phyloP scores from a whole-genome alignment of 2,888 invertebrate species.

The Drosophila testacea region DNA sequence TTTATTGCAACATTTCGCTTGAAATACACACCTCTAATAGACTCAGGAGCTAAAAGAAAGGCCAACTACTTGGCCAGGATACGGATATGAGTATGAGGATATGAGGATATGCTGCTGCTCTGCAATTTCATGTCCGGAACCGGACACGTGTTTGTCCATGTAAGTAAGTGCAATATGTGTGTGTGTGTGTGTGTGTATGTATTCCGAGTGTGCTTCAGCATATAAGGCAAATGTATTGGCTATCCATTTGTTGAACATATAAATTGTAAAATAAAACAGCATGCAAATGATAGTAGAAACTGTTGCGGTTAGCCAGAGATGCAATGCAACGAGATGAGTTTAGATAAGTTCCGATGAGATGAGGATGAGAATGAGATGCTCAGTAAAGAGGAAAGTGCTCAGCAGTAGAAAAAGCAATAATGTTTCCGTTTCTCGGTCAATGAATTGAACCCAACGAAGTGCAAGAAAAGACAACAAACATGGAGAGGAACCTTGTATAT shows the following conservation, averaged over 20 bases:
- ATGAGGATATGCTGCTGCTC: conserved; percentile 12
- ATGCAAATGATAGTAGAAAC: conserved; percentile 41
- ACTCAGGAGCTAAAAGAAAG: conserved; percentile 31
- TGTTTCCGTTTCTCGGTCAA: conserved; percentile 8
- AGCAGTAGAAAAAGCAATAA: conserved; percentile 42
- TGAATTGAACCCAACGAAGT: not conserved
- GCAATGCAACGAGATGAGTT: conserved; percentile 14
- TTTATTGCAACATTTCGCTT: conserved; percentile 61
- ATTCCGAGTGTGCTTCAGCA: conserved; percentile 11
- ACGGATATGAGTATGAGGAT: not conserved
- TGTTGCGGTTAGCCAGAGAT: conserved; percentile 40
- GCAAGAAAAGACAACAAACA: conserved; percentile 19
- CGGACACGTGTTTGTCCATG: conserved; percentile 47
- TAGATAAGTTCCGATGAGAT: not conserved
- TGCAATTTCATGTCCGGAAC: conserved; percentile 24
- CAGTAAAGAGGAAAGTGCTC: conserved; percentile 11
- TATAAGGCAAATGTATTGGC: conserved; percentile 43
- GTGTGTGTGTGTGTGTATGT: not conserved
- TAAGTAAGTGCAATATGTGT: conserved; percentile 40
- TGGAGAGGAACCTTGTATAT: conserved; percentile 5
- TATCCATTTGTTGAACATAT: conserved; percentile 45
- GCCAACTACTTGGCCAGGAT: conserved; percentile 4
- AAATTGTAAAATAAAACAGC: conserved; percentile 53
- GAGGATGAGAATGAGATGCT: conserved; percentile 12
- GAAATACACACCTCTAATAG: conserved; percentile 44